Conservation (phyloP, 2,797 vertebrate genomes). For the Micromesistius poutassou region DNA sequence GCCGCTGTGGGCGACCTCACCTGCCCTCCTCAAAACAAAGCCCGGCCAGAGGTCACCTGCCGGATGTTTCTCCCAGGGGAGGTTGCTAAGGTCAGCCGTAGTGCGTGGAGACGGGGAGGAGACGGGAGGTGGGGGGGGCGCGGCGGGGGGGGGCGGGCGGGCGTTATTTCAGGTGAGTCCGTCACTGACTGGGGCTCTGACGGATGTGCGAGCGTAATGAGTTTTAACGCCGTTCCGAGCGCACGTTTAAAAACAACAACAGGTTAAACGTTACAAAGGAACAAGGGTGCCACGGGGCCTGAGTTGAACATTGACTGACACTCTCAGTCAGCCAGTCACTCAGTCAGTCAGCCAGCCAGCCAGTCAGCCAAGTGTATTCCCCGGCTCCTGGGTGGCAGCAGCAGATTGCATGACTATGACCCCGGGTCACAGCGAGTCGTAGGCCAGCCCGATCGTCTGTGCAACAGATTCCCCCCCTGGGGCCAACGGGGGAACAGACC, state of each 20-base stretch:
- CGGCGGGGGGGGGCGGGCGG: not conserved
- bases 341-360: constrained; percentile 42
- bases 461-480: constrained; percentile 20
- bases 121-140: constrained; percentile 28
- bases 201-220: constrained; percentile 38
- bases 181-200: constrained; percentile 29
- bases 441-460: constrained; percentile 32
- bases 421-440: constrained; percentile 39
- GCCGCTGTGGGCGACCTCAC: constrained; percentile 51
- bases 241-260: constrained; percentile 25
- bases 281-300: not conserved
- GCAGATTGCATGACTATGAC: constrained; percentile 67
- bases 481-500: constrained; percentile 7
- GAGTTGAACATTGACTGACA: constrained; percentile 7
- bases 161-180: constrained; percentile 45
- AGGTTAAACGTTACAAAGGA: constrained; percentile 3
- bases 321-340: constrained; percentile 8
- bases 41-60: constrained; percentile 40
- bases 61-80: constrained; percentile 37
- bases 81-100: constrained; percentile 44
- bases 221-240: not conserved
- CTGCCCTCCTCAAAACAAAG: constrained; percentile 45
- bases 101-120: not conserved
- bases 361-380: constrained; percentile 54
- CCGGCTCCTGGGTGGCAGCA: constrained; percentile 65